Conservation (phyloP, 2,113 vertebrate genomes). For the Daubentonia madagascariensis region DNA sequence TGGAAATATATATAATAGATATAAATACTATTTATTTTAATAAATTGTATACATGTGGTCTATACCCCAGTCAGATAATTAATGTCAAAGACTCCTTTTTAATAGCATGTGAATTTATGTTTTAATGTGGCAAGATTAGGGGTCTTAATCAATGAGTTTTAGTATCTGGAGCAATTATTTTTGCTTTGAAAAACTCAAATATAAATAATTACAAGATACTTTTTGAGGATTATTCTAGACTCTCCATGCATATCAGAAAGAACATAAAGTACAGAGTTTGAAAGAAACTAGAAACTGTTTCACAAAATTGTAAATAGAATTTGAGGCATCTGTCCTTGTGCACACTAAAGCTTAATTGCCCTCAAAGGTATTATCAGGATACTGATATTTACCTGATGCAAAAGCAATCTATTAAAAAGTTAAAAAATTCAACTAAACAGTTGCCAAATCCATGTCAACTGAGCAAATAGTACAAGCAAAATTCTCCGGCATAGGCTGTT, state of each 20-base stretch:
- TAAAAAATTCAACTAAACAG: neutral
- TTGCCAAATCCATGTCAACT: neutral
- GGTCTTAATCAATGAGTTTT: neutral
- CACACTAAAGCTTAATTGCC: neutral
- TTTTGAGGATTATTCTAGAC: neutral
- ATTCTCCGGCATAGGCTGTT: neutral
- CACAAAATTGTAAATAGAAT: neutral
- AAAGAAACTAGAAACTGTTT: neutral
- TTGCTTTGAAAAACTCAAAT: neutral
- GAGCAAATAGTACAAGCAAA: neutral
- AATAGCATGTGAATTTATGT: neutral
- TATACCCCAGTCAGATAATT: neutral
- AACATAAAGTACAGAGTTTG: neutral
- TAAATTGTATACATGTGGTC: neutral
- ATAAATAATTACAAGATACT: neutral
- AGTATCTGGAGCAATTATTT: neutral
- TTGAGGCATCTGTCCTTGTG: neutral
- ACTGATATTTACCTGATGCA: neutral
- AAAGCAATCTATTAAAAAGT: slow-evolving; percentile 21
- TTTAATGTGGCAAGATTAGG: neutral
- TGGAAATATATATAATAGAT: neutral
- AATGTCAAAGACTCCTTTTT: neutral
- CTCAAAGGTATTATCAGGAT: neutral
- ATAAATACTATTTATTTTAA: neutral
- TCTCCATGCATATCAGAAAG: neutral